Evolutionary conservation across 1,140 invertebrate species (phyloP), one percentile per base, ranked within the genome.

Genomic region (Lucilia cuprina): DNA sequence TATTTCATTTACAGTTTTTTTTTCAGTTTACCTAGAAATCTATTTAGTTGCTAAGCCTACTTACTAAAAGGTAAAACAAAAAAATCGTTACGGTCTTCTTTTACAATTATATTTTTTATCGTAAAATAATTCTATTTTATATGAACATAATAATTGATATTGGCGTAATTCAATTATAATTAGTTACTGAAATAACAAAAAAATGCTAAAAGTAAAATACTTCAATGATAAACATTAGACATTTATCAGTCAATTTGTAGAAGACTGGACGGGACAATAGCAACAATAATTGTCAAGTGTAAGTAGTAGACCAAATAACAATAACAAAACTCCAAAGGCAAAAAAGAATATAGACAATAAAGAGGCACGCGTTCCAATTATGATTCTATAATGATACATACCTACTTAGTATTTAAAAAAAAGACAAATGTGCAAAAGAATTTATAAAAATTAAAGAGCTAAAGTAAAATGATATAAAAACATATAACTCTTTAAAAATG

Each of bases 101-200:
- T 60, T n/a, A 21, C 21, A 21, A 21, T 7, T 70, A 9, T 10
- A 9, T 70, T 19, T 70, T 12, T 70, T 70, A 70, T 70, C 19
- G n/a, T 25, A 55, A 55, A 13, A 55, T 12, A 14, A 14, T 55
- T 12, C 50, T 5, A n/a, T 55, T 17, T 65, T 30, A 14, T 17
- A 60, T n/a, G 55, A 14, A 60, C 55, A 60, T 21, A 50, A 49
- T 80, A 80, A 49, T 80, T 80, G 77, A 80, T 80, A 80, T 80
- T 41, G 14, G 9, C 77, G 19, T 49, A 80, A 80, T 80, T 49
- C 77, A 50, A 80, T 80, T 25, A 80, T 80, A 80, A 80, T 80
- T 80, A 80, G 30, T 60, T 17, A 60, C 14, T 34, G 8, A 80
- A 80, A 21, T 49, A 49, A 50, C 34, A 47, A 41, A 47, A 41